phyloP scores from a whole-genome alignment of 2,113 vertebrate genomes.

The Promerops cafer region DNA sequence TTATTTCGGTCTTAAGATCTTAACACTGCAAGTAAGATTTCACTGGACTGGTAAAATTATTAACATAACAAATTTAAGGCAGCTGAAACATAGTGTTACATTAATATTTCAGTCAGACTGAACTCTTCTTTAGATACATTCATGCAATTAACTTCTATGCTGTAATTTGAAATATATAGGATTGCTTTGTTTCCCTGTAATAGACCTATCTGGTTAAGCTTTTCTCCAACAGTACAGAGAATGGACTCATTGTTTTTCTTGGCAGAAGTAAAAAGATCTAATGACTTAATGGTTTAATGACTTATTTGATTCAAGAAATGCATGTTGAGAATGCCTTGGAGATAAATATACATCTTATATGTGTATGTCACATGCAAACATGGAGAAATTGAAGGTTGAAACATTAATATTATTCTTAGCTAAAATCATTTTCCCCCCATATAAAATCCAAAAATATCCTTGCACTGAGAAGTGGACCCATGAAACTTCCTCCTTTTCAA shows the following conservation, averaged over 20 bases:
- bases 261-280: neutral
- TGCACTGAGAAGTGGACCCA: neutral
- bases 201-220: neutral
- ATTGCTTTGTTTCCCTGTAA: neutral
- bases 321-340: neutral
- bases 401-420: neutral
- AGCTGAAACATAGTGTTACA: slow-evolving; percentile 24
- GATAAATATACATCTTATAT: slow-evolving; percentile 9
- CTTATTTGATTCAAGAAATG: slow-evolving; percentile 12
- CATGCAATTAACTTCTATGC: neutral
- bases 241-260: slow-evolving; percentile 4
- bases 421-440: slow-evolving; percentile 8
- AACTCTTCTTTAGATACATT: neutral
- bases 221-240: slow-evolving; percentile 37
- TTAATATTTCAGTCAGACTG: slow-evolving; percentile 10
- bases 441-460: slow-evolving; percentile 2
- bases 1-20: slow-evolving; percentile 56
- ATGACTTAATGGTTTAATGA: slow-evolving; percentile 14
- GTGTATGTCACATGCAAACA: slow-evolving; percentile 31
- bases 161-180: neutral
- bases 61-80: slow-evolving; percentile 43
- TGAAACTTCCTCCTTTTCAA: neutral
- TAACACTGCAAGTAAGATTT: neutral
- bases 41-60: slow-evolving; percentile 9
- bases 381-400: neutral